phyloP scores from a whole-genome alignment of 2,113 vertebrate genomes.

The cat (Felis catus) region F.catus_Fca126_mat1.0 CM031418.1:95798001-95798500 shows the following conservation, averaged over 20 bases:
- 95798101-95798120: not conserved
- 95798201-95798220: conserved; percentile 52
- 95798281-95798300: conserved; percentile 44
- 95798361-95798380: conserved; percentile 49
- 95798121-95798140: conserved; percentile 19
- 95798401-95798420: conserved; percentile 34
- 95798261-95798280: conserved; percentile 41
- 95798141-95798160: conserved; percentile 28
- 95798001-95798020: conserved; percentile 29
- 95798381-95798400: conserved; percentile 59
- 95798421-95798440: conserved; percentile 58
- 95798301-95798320: not conserved
- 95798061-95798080: not conserved
- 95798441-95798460: conserved; percentile 58
- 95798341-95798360: not conserved
- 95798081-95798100: not conserved
- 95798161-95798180: not conserved
- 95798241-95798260: conserved; percentile 27
- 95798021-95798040: not conserved
- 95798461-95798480: conserved; percentile 37
- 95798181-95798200: conserved; percentile 64
- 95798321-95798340: not conserved
- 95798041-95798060: conserved; percentile 26
- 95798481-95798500: not conserved
- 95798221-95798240: conserved; percentile 22